Percentiles rank a stretch among this genome's conserved stretches.
Conservation (phyloP, 2,888 invertebrate genomes). For the Callimorpha dominula region DNA sequence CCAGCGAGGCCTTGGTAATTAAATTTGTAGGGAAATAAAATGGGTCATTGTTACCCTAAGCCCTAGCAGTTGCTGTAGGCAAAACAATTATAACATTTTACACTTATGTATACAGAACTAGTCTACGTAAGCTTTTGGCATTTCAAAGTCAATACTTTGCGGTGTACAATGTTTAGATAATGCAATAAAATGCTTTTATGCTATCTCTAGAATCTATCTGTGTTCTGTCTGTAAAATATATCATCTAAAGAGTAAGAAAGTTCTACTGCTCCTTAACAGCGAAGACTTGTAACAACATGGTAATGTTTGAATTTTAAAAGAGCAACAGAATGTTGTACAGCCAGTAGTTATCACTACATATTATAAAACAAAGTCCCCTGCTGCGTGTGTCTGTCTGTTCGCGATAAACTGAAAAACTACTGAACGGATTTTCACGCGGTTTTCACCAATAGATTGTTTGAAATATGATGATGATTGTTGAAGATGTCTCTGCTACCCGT, state of each 20-base stretch:
- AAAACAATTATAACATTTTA: not conserved
- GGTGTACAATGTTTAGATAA: not conserved
- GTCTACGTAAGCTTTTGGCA: not conserved
- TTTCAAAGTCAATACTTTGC: not conserved
- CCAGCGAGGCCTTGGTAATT: constrained; percentile 13
- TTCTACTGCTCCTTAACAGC: not conserved
- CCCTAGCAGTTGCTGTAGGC: not conserved
- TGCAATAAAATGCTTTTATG: not conserved
- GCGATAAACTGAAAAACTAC: no score
- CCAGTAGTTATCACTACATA: not conserved
- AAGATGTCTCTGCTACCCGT: no score
- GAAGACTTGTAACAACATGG: not conserved
- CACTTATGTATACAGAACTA: not conserved
- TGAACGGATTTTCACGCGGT: no score
- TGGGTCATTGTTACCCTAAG: constrained; percentile 3
- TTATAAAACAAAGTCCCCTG: no score
- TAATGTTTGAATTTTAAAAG: not conserved
- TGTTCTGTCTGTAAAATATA: not conserved
- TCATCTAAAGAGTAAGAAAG: not conserved
- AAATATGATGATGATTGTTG: no score
- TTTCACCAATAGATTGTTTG: no score
- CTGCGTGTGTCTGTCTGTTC: no score
- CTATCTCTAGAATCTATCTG: no score
- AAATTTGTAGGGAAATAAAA: constrained; percentile 7
- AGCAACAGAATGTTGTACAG: not conserved